Evolutionary conservation across 2,888 invertebrate species (phyloP), one percentile per base, ranked within the genome.

Genomic region (Odontocerum albicorne): DNA sequence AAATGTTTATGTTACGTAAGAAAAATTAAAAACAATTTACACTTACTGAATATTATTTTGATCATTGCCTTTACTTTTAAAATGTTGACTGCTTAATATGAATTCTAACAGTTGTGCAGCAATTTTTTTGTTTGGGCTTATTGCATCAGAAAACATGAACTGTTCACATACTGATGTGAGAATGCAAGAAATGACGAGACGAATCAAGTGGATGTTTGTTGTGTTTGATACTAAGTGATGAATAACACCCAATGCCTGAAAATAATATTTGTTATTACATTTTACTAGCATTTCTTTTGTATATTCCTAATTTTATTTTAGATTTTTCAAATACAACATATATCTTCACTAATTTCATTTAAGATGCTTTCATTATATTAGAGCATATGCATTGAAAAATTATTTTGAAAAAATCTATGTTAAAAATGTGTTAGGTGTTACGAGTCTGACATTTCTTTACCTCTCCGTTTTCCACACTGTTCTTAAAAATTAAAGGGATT

Each of bases 131-230:
- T 63, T 65, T 15, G 62, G 49, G 39, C 63, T 61, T 4, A 46
- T 52, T 20, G 62, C 60, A 42, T 68, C 67, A 22, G 65, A 64
- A 54, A 66, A 68, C 65, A 68, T 67, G 7, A 65, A 43, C 17
- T 65, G 64, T 46, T 68, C 66, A 36, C 65, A 67, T 8, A 68
- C 49, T 8, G 62, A 59, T 22, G 63, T 62, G 4, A 67, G 58
- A 19, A 62, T 60, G n/a, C 52, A 46, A 19, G 53, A 49, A 6
- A 65, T 55, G 33, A 66, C 53, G 19, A 61, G 44, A 44, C 47
- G 19, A n/a, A 65, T 44, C n/a, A 64, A 62, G 32, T 50, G 49
- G 3, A 53, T 40, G 45, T 64, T 62, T n/a, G 42, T 44, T 32
- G 55, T 49, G 51, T 22, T 54, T 20, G 57, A 43, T 35, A 51